Conservation (phyloP, 2,797 vertebrate genomes). For the Phoeniculus purpureus region DNA sequence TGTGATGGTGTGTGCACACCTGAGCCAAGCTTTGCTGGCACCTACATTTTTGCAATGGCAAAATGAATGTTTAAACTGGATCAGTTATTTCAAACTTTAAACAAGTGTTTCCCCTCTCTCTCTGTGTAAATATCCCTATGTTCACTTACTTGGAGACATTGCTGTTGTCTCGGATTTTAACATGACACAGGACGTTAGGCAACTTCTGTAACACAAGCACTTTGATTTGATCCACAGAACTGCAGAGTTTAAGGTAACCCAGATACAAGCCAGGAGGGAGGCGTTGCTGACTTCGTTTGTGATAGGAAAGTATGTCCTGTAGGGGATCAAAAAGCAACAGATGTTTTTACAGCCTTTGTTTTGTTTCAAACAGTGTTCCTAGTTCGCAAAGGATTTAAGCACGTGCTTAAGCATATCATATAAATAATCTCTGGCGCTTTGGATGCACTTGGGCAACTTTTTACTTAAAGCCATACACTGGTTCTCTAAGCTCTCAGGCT, state of each 20-base stretch:
- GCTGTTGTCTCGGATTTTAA: constrained; percentile 90
- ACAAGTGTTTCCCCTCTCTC: neutral
- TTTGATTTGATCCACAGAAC: constrained; percentile 97
- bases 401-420: neutral
- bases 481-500: neutral
- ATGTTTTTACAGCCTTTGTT: neutral
- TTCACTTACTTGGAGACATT: constrained; percentile 86
- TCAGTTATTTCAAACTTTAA: neutral
- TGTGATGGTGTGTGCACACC: neutral
- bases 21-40: neutral
- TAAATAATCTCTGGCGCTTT: constrained; percentile 10
- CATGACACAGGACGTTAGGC: constrained; percentile 93
- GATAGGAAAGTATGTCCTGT: constrained; percentile 92
- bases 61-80: neutral
- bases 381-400: neutral
- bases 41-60: neutral
- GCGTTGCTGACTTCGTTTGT: constrained; percentile 88
- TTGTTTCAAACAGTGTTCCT: neutral
- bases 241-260: constrained; percentile 96
- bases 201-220: constrained; percentile 91
- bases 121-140: neutral
- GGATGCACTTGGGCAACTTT: neutral
- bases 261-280: constrained; percentile 91
- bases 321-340: constrained; percentile 36
- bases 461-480: neutral